A percentile compares a stretch with the other conserved stretches of the same genome.
Evolutionary conservation across 64 coral and sea anemone genomes (phyloP).

Genomic region (Montipora capricornis): DNA sequence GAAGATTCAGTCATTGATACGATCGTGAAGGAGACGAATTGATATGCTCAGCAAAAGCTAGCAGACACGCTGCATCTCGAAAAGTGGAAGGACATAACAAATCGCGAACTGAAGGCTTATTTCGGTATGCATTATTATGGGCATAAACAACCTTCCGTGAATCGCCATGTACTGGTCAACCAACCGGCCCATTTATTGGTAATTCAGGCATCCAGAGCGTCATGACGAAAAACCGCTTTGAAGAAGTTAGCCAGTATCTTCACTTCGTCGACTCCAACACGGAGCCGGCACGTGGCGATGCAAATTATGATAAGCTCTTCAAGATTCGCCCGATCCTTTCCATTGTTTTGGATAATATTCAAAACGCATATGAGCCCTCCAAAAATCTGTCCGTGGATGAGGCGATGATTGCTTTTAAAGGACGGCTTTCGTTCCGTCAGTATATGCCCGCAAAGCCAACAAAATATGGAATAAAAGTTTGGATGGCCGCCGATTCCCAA

Average conservation of each 20-base stretch:
- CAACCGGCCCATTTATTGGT: too few species aligned
- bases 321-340: conserved; percentile 6
- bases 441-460: conserved; percentile 2
- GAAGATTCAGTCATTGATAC: neutral
- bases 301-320: conserved; percentile 4
- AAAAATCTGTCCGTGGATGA: too few species aligned
- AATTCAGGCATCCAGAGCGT: neutral
- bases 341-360: too few species aligned
- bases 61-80: neutral
- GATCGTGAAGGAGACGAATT: neutral
- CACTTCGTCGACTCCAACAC: neutral
- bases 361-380: too few species aligned
- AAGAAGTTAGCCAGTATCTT: conserved; percentile 18
- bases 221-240: conserved; percentile 28
- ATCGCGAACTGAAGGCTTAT: neutral
- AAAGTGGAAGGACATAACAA: conserved; percentile 8
- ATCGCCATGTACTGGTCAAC: too few species aligned
- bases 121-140: too few species aligned
- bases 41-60: too few species aligned
- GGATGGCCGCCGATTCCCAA: conserved; percentile 44
- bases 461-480: conserved; percentile 75
- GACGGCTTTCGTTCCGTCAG: too few species aligned
- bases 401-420: neutral
- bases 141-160: too few species aligned
- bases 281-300: neutral